These are phyloP conservation scores for Acanthiza pusilla DNA, from an alignment of 2,797 vertebrate genomes.

Conservation along the genomic window DNA sequence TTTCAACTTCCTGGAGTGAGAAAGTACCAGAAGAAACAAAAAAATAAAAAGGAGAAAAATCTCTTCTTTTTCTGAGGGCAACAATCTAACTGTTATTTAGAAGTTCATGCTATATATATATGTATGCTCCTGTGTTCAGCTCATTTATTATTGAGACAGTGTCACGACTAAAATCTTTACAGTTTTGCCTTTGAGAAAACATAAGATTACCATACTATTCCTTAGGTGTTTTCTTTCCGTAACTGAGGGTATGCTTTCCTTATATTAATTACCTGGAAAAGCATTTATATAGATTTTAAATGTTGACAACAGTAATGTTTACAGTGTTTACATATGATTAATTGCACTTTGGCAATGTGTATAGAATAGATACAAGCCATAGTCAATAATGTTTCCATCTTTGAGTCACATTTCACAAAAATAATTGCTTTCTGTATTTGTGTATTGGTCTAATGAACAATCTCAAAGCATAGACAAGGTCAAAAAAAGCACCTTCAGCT, in stretches of 20 bases:
- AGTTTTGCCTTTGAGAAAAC: constrained; percentile 17
- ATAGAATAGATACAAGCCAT: not conserved
- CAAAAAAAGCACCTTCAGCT: not conserved
- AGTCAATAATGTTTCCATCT: not conserved
- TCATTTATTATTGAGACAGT: constrained; percentile 12
- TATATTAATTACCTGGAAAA: not conserved
- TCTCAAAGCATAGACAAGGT: not conserved
- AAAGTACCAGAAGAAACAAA: not conserved
- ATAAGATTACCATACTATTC: not conserved
- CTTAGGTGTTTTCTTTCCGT: not conserved
- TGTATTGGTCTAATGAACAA: not conserved
- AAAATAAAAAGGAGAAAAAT: not conserved
- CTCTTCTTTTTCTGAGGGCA: not conserved
- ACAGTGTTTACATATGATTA: not conserved
- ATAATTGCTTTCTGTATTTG: not conserved
- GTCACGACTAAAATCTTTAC: constrained; percentile 26
- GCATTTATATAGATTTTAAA: constrained; percentile 2
- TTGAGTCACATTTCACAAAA: not conserved
- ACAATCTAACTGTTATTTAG: not conserved
- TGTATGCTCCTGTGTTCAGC: not conserved
- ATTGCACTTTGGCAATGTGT: not conserved
- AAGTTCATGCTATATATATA: not conserved
- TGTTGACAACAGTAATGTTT: not conserved
- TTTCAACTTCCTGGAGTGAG: not conserved
- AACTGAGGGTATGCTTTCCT: not conserved